Base-by-base conservation (phyloP, 1,140 invertebrate genomes). In the Micrasema minimum region DNA sequence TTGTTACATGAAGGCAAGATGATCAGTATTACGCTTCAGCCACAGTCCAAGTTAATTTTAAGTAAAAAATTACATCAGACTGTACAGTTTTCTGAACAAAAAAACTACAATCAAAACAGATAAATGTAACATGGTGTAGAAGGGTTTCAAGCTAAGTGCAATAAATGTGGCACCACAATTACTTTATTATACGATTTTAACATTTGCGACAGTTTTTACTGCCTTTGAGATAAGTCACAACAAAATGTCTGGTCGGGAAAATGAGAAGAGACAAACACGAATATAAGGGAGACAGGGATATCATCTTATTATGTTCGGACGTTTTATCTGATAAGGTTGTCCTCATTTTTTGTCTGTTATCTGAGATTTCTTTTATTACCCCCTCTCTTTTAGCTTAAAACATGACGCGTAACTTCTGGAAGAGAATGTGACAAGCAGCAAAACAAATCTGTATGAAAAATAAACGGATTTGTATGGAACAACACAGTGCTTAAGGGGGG, bases 271-370 rank as follows among this genome's bases (percentile, higher is more conserved):
- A 20, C 12, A 14, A 38, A 22, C 5, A 22, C 7, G 7, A 2
- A 14, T n/a, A 53, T 31, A 22, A 23, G 14, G 11, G 6, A 10
- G 37, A 41, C 14, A 12, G 37, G 55, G 22, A 43, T 59, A 22
- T 38, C 37, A 59, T 59, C 55, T 59, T 59, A 59, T 59, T 59
- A 59, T 59, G 55, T 59, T 59, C 38, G 22, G 55, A 59, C 55
- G 18, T 59, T 59, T 59, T 59, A 59, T 59, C 55, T 59, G 55
- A 59, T 59, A 59, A 59, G 55, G n/a, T 20, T 35, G 55, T 38
- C 12, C 55, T 35, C 55, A 59, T 59, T 59, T 59, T 55, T 59
- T 59, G n/a, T 38, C 55, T 59, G 55, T 59, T 59, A 59, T 59
- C 55, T 59, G 35, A 16, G 16, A 59, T 31, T 59, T 16, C 37